Evolutionary conservation across 2,113 vertebrate species (phyloP), one percentile per base, ranked within the genome.

Genomic region (Cathartes aura): DNA sequence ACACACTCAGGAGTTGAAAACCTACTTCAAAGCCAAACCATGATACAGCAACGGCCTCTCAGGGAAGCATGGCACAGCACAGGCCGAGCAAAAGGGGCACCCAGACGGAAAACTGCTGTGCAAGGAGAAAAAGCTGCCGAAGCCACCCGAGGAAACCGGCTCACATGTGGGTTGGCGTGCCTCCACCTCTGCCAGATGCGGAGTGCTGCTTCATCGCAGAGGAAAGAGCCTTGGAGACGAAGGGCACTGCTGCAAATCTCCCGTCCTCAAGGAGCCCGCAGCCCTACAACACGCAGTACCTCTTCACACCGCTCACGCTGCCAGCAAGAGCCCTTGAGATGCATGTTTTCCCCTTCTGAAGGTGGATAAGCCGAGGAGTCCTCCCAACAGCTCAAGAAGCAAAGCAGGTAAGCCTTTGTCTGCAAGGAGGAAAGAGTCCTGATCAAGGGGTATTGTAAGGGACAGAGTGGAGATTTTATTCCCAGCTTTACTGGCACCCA

Each of bases 111-210:
- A 5, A 6, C 34, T 19, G 73, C 63, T 2, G 4, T 0, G 34
- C 17, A 12, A 42, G 7, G 4, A 17, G 5, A 13, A 26, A 27
- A 47, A 32, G 5, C 24, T 26, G 58, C 38, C 30, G 2, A 15
- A 45, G 80, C n/a, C 63, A 3, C 36, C 9, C 24, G 12, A 11
- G 47, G 13, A 29, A n/a, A 36, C 26, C 0, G 21, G 48, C 59
- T 20, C 53, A 6, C 23, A 0, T 0, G 4, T 8, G 9, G 52
- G 53, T 6, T 24, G 15, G 43, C 0, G 0, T 10, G 62, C n/a
- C 64, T 29, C 55, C 26, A 11, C 56, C 47, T 3, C 8, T 5
- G 40, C 22, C 42, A 26, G 4, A 1, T 5, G 16, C 7, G 5
- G 56, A 42, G 1, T 1, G 50, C 19, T n/a, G 2, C 80, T 20